Conservation (phyloP, 2,888 invertebrate genomes). For the Seladonia tumulorum region DNA sequence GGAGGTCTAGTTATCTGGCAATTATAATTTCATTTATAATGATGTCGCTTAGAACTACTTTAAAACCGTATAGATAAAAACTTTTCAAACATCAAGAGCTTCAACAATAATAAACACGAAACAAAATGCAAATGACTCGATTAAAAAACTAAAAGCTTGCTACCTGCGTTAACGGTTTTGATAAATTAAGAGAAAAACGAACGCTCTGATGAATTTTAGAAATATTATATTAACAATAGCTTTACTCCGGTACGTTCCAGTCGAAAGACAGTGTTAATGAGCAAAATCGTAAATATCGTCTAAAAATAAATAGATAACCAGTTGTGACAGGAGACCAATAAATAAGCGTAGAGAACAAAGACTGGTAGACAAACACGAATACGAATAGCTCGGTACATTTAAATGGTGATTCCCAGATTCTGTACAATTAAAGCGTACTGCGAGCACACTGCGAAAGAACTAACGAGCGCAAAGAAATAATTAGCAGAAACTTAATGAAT, state of each 20-base stretch:
- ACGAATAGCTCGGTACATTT: background rate
- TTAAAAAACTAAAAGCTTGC: background rate
- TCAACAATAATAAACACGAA: background rate
- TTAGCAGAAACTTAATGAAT: conserved; percentile 23
- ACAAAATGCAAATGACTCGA: background rate
- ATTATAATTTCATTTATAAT: conserved; percentile 61
- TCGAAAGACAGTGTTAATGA: background rate
- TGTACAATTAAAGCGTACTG: background rate
- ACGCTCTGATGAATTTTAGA: background rate
- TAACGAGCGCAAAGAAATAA: conserved; percentile 15
- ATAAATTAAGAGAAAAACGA: background rate
- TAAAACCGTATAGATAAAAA: background rate
- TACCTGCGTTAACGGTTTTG: background rate
- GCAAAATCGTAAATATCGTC: background rate
- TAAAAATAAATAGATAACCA: background rate
- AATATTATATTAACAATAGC: background rate
- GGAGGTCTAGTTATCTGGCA: conserved; percentile 61
- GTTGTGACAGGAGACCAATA: background rate
- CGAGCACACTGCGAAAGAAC: background rate
- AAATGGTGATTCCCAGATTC: background rate
- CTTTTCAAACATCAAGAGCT: background rate
- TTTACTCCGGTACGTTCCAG: background rate
- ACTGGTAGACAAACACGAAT: background rate
- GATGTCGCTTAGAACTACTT: conserved; percentile 48
- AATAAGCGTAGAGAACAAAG: background rate